Evolutionary conservation across 2,888 invertebrate genomes (phyloP).

Genomic region (Petrolisthes manimaculis): DNA sequence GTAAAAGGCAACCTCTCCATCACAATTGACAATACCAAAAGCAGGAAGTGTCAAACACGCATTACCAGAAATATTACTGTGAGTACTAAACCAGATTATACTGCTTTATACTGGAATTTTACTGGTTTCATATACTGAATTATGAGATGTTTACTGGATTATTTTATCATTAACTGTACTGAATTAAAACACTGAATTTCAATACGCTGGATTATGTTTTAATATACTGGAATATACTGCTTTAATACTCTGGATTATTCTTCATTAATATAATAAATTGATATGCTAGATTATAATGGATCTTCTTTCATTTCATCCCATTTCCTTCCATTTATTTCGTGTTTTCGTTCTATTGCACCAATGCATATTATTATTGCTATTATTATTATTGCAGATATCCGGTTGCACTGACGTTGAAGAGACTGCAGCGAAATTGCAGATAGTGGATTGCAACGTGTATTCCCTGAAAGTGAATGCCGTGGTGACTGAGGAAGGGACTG

Average conservation of each 20-base stretch:
- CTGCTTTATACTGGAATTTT: too few relatives aligned
- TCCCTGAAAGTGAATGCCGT: constrained; percentile 70
- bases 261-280: too few relatives aligned
- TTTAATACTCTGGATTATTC: background rate
- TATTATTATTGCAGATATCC: background rate
- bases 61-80: constrained; percentile 35
- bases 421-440: background rate
- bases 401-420: background rate
- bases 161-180: too few relatives aligned
- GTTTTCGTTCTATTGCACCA: too few relatives aligned
- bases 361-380: too few relatives aligned
- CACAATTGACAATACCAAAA: constrained; percentile 26
- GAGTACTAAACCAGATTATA: background rate
- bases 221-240: background rate
- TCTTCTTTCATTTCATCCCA: background rate
- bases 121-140: too few relatives aligned
- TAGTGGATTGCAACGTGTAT: constrained; percentile 31
- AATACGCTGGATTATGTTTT: too few relatives aligned
- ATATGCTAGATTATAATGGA: background rate
- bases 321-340: background rate
- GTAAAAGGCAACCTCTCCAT: constrained; percentile 26
- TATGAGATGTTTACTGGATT: too few relatives aligned
- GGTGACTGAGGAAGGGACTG: constrained; percentile 76
- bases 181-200: background rate
- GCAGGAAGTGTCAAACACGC: constrained; percentile 1